Conservation (phyloP, 1,140 invertebrate species). For the Drosophila virilis region DNA sequence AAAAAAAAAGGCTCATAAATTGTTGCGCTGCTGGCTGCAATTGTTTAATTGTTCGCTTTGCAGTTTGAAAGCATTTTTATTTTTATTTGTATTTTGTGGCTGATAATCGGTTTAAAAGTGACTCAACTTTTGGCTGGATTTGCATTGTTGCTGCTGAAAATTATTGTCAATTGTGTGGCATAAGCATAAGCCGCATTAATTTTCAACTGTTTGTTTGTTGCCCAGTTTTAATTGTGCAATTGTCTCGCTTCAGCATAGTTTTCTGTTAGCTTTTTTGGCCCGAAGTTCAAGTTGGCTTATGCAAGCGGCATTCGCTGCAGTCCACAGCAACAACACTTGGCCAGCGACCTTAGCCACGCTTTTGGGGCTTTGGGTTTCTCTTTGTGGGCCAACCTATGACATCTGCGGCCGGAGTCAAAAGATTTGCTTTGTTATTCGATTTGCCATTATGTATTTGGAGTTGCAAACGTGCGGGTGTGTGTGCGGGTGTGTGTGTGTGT, state of each 20-base stretch:
- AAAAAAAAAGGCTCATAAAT: slow-evolving; percentile 67
- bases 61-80: slow-evolving; percentile 50
- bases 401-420: slow-evolving; percentile 34
- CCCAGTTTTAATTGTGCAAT: slow-evolving; percentile 71
- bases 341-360: slow-evolving; percentile 53
- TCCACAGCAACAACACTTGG: slow-evolving; percentile 26
- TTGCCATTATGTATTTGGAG: slow-evolving; percentile 60
- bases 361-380: neutral
- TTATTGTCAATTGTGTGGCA: slow-evolving; percentile 73
- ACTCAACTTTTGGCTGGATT: slow-evolving; percentile 66
- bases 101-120: slow-evolving; percentile 68
- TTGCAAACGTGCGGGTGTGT: neutral
- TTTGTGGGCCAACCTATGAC: slow-evolving; percentile 52
- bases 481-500: no score
- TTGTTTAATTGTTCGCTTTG: slow-evolving; percentile 75
- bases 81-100: slow-evolving; percentile 28
- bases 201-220: slow-evolving; percentile 50
- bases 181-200: slow-evolving; percentile 65
- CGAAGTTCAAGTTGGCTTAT: slow-evolving; percentile 58
- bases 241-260: slow-evolving; percentile 36
- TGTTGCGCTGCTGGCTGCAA: slow-evolving; percentile 59
- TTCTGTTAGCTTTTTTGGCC: slow-evolving; percentile 20
- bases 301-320: slow-evolving; percentile 22
- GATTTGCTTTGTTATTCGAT: slow-evolving; percentile 45
- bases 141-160: slow-evolving; percentile 50